Base-by-base conservation (phyloP, 2,888 invertebrate genomes). In the Chrysodeixis includens region DNA sequence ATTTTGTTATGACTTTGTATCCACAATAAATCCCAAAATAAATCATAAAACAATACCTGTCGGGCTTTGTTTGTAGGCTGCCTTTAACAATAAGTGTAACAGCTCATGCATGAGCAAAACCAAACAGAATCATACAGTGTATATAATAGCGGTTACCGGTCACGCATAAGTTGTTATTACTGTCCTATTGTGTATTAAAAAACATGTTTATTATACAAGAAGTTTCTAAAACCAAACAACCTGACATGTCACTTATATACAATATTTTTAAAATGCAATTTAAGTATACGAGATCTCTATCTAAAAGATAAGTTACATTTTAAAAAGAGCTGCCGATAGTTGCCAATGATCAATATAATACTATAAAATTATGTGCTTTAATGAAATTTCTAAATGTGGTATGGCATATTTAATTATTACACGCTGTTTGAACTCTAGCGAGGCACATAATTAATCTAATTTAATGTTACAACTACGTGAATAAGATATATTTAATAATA, bases 231-330 rank as follows among this genome's bases (percentile, higher is more conserved):
- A 49, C 46, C 32, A 46, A 66, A 55, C 6, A 30, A 54, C 14
- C 26, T 55, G 30, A 40, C 35, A 59, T 40, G 30, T 40, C 16
- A 63, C 35, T 54, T 22, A 56, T 46, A 56, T 26, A 16, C 26
- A 49, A 30, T 52, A 32, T 52, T 60, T 49, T 56, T 40, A 46
- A 63, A 59, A 64, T 62, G 56, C 52, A 65, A 64, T 65, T 65
- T 61, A 74, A 35, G 26, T 59, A 73, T 68, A 79, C 78, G 79
- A 81, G 79, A 78, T 81, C 81, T 75, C 67, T 52, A 69, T 40
- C 9, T 55, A 52, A 62, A 63, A 49, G 35, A 56, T 57, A 57
- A 56, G 35, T 62, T 66, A 69, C 16, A 30, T 63, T 35, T 54
- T 69, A 63, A 54, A 66, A 62, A 66, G 59, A 66, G 58, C 66